Base-by-base conservation (phyloP, 2,797 vertebrate genomes). In the Sciurus carolinensis region DNA sequence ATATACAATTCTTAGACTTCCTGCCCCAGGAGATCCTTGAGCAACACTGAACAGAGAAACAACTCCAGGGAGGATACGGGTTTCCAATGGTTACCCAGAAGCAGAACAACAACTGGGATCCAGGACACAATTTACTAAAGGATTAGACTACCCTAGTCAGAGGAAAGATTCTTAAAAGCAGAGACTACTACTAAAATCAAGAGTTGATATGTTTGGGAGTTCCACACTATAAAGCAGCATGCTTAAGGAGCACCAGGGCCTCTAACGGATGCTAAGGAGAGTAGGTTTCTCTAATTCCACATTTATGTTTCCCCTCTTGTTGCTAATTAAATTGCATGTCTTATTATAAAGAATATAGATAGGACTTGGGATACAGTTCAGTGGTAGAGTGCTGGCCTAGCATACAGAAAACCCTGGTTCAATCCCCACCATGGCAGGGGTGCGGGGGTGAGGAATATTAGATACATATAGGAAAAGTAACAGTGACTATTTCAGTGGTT, bases 391-490 rank as follows among this genome's bases (percentile, higher is more conserved):
- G 9, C 59, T 62, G 26, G 24, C 24, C 59, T 26, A 62, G 59
- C 59, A 26, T 62, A 24, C 59, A 26, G 24, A 22, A 62, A 62
- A 8, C 59, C 59, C 59, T 62, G 59, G 59, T 62, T 62, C 24
- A 62, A 62, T 62, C 9, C 59, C 59, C 8, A 62, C 59, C 59
- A 62, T 10, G 24, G 59, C 13, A 18, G 15, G 52, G 13, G 50
- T 50, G 2, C 39, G 54, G 20, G 20, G 6, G 54, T 7, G 0
- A 15, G 15, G 22, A 66, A 75, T 76, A 93, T 3, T 5, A 84
- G 14, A 77, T 72, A 42, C 17, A 28, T 66, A 36, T 1, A 92
- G 20, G 33, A 93, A 96, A 96, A 91, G 36, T 83, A 97, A 92
- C 5, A 95, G 72, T 84, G 64, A 80, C 30, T 94, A 42, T 95